Percentiles rank a stretch among this genome's conserved stretches.
Evolutionary conservation across 2,113 vertebrate genomes (phyloP).

Genomic region (Xerus inauris): DNA sequence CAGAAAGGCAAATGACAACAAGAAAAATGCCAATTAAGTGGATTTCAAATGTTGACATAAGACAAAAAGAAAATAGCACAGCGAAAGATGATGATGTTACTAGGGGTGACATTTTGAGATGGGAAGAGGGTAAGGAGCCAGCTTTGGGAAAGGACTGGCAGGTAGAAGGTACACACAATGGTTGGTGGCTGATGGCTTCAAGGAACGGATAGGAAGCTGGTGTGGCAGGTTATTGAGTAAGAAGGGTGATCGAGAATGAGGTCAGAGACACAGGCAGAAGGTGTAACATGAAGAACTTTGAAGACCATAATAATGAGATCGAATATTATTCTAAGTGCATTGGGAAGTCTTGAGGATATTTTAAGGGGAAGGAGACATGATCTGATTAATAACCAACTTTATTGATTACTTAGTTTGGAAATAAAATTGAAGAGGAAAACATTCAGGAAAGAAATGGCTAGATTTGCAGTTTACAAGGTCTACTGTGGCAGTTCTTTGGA

Average conservation of each 20-base stretch:
- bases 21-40: too few species aligned
- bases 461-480: background rate
- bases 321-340: background rate
- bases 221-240: background rate
- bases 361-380: background rate
- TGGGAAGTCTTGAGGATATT: background rate
- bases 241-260: background rate
- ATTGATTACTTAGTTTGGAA: background rate
- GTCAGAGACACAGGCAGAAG: background rate
- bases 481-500: background rate
- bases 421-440: background rate
- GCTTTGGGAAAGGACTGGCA: too few species aligned
- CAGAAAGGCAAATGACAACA: background rate
- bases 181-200: background rate
- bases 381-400: background rate
- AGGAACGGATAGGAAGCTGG: background rate
- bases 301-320: background rate
- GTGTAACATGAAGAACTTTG: background rate
- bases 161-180: background rate
- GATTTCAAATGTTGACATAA: background rate
- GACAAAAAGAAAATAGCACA: background rate
- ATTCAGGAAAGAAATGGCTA: background rate
- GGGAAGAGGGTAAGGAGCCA: background rate
- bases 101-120: background rate
- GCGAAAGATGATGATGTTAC: background rate